These are phyloP conservation scores for Oreochromis spilurus DNA, from an alignment of 2,113 vertebrate genomes.

Conservation along the genomic window DNA sequence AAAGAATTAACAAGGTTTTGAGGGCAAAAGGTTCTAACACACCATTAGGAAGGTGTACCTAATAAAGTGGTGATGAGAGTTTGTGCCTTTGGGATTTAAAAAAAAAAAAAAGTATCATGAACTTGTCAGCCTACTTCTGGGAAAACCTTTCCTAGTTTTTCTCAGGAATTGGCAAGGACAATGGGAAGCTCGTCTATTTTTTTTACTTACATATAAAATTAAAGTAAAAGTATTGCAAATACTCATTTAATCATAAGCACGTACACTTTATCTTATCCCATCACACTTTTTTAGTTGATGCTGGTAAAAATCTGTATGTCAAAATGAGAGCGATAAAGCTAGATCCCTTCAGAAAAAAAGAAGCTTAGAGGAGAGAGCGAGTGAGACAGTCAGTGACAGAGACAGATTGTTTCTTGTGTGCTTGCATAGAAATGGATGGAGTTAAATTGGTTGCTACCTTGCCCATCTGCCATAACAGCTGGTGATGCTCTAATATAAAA, in stretches of 20 bases:
- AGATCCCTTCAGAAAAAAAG: background rate
- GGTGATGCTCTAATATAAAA: slow-evolving; percentile 29
- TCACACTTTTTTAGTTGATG: background rate
- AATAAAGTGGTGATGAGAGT: background rate
- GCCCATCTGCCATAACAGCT: slow-evolving; percentile 55
- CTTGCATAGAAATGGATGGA: slow-evolving; percentile 45
- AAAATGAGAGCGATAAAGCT: background rate
- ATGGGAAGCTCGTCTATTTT: background rate
- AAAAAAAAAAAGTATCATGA: background rate
- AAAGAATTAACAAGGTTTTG: background rate
- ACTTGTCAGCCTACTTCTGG: background rate
- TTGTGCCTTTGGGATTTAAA: background rate
- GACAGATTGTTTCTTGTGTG: background rate
- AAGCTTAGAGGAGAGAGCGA: background rate
- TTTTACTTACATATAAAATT: background rate
- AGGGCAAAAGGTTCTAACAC: background rate
- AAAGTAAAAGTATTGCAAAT: background rate
- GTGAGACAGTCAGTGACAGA: background rate
- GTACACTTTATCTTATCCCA: background rate
- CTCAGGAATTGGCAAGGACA: background rate
- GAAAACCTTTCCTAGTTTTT: background rate
- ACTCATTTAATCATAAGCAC: background rate
- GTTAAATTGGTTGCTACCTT: slow-evolving; percentile 28
- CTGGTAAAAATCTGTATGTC: background rate
- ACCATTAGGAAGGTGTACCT: background rate